These are phyloP conservation scores for Apodemus speciosus DNA, from an alignment of 2,113 vertebrate genomes.

Conservation along the genomic window DNA sequence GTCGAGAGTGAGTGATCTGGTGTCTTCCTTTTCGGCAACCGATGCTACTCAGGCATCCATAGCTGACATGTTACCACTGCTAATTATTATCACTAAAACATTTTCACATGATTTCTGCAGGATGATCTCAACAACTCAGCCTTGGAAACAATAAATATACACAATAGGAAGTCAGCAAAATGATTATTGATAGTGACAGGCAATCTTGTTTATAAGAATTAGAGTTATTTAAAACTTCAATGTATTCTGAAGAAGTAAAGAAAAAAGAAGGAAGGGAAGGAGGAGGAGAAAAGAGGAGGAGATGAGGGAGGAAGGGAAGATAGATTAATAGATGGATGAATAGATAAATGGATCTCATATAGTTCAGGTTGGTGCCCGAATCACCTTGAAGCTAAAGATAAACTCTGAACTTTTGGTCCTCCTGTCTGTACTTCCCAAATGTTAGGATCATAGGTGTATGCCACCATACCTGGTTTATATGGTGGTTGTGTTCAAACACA, in stretches of 20 bases:
- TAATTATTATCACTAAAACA: slow-evolving; percentile 68
- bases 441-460: neutral
- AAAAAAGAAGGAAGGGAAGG: neutral
- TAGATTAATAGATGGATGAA: neutral
- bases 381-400: neutral
- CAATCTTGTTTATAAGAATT: slow-evolving; percentile 51
- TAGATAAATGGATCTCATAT: too few relatives aligned
- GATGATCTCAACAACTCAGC: slow-evolving; percentile 68
- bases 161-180: slow-evolving; percentile 65
- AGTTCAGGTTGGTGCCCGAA: neutral
- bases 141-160: slow-evolving; percentile 71
- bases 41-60: slow-evolving; percentile 73
- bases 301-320: neutral
- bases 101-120: slow-evolving; percentile 72
- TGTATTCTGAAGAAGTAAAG: neutral
- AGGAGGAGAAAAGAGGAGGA: neutral
- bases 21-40: slow-evolving; percentile 50
- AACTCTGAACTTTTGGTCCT: neutral
- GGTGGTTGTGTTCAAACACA: neutral
- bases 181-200: slow-evolving; percentile 33
- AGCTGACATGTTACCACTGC: slow-evolving; percentile 66
- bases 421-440: too few relatives aligned
- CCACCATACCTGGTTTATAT: neutral
- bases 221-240: neutral
- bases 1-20: neutral